Conservation (phyloP, 53 echinoderm and acorn worm species). For the Echinometra lucunter region DNA sequence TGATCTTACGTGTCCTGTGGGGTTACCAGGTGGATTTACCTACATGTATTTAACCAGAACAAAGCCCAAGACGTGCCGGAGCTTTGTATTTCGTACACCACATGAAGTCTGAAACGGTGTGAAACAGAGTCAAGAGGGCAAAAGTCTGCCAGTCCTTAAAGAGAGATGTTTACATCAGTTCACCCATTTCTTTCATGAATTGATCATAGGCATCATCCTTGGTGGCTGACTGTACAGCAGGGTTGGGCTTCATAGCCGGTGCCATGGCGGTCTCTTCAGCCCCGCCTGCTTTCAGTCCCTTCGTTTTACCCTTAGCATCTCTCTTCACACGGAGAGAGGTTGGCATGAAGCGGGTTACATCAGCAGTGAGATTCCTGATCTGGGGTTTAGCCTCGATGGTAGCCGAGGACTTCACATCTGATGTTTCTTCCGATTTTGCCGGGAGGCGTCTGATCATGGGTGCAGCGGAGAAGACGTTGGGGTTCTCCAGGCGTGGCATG, state of each 20-base stretch:
- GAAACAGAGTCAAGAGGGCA: too few relatives aligned
- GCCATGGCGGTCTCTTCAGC: conserved; percentile 57
- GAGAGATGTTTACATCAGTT: conserved; percentile 59
- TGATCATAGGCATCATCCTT: conserved; percentile 98
- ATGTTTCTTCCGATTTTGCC: conserved; percentile 73
- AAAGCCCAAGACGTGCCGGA: too few relatives aligned
- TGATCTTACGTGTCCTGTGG: too few relatives aligned
- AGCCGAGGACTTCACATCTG: conserved; percentile 86
- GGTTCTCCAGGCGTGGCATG: conserved; percentile 81
- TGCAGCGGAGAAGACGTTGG: conserved; percentile 94
- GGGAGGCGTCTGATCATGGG: conserved; percentile 92
- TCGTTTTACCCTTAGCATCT: conserved; percentile 80
- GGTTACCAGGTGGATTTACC: too few relatives aligned
- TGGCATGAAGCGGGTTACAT: conserved; percentile 95
- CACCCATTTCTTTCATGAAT: conserved; percentile 98
- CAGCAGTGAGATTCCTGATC: conserved; percentile 94
- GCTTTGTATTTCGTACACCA: too few relatives aligned
- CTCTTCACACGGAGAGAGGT: conserved; percentile 88
- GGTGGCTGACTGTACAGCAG: conserved; percentile 83
- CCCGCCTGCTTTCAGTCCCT: conserved; percentile 58
- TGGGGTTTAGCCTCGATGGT: conserved; percentile 97
- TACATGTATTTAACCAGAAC: too few relatives aligned
- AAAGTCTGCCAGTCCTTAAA: neutral
- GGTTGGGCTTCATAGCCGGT: conserved; percentile 75
- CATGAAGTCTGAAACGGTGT: too few relatives aligned